These are phyloP conservation scores for Oreochromis grahami DNA, from an alignment of 2,797 vertebrate genomes.

Conservation along the genomic window DNA sequence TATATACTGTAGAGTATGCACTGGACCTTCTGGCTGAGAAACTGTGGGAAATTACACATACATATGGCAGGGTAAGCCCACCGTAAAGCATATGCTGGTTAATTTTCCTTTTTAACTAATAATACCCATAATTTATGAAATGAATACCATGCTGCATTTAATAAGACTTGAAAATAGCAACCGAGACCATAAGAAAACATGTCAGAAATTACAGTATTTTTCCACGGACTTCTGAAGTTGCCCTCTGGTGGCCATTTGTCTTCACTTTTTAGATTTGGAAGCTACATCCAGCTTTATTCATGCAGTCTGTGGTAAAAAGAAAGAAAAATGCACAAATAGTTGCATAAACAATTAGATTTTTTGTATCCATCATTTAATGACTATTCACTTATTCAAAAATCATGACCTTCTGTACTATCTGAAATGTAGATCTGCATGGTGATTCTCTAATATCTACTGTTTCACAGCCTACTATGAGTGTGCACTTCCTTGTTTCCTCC, in stretches of 20 bases:
- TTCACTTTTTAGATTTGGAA: not conserved
- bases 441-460: not conserved
- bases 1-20: not conserved
- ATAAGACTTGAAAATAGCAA: not conserved
- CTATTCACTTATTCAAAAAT: not conserved
- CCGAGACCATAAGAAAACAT: not conserved
- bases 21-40: not conserved
- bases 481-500: not conserved
- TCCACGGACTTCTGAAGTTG: fast-evolving
- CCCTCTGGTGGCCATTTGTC: not conserved
- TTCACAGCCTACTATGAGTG: not conserved
- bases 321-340: not conserved
- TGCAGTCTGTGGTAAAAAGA: not conserved
- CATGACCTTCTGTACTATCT: not conserved
- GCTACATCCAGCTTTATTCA: not conserved
- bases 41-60: not conserved
- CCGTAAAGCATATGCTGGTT: not conserved
- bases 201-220: not conserved
- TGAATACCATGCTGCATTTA: not conserved
- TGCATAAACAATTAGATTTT: fast-evolving
- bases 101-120: not conserved
- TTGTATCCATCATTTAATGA: not conserved
- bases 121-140: not conserved
- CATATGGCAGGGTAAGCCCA: not conserved
- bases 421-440: not conserved